Percentiles rank a stretch among this genome's conserved stretches.
Evolutionary conservation across 2,113 vertebrate species (phyloP).

Genomic region (Ctenodactylus gundi): DNA sequence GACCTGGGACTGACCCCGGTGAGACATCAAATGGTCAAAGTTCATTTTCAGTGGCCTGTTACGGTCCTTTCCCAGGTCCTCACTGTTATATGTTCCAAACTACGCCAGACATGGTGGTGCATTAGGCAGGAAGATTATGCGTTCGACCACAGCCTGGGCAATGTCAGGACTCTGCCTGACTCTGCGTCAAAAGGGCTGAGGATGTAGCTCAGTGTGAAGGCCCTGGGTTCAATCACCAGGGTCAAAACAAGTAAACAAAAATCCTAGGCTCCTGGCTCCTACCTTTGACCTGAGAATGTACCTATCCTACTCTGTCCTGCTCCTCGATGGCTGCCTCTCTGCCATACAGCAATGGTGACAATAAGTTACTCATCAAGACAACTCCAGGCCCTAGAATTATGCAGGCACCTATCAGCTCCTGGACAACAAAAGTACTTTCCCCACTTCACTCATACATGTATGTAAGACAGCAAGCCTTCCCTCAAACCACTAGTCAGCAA

Average conservation of each 20-base stretch:
- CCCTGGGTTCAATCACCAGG: background rate
- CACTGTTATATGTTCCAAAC: background rate
- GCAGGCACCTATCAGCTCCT: background rate
- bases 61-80: background rate
- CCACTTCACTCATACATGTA: background rate
- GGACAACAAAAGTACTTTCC: background rate
- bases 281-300: background rate
- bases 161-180: background rate
- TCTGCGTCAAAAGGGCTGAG: background rate
- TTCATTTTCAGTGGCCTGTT: background rate
- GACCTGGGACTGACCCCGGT: background rate
- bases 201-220: background rate
- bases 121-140: background rate
- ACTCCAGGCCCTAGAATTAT: background rate
- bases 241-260: background rate
- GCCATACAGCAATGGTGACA: background rate
- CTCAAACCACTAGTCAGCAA: background rate
- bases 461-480: background rate
- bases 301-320: fast-evolving
- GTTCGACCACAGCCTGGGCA: background rate
- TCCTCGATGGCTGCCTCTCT: background rate
- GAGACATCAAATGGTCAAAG: background rate
- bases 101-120: too few relatives aligned
- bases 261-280: background rate
- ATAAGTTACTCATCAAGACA: background rate